These are phyloP conservation scores for Catocala fraxini DNA, from an alignment of 2,888 invertebrate genomes.

Conservation along the genomic window DNA sequence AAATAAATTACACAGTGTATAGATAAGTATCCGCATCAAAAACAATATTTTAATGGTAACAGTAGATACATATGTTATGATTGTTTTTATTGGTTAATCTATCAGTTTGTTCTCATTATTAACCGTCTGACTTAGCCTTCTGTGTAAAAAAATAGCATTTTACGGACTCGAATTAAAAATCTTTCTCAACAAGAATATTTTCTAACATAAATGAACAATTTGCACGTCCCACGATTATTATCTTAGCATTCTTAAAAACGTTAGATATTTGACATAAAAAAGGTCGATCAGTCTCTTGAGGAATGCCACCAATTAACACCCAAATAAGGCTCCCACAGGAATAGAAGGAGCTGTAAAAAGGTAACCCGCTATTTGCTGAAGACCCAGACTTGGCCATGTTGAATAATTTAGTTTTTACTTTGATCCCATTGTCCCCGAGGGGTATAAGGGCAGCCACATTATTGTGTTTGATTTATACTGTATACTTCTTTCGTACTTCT, in stretches of 20 bases:
- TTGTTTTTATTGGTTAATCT: too few species aligned
- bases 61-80: too few species aligned
- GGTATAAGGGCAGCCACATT: conserved; percentile 52
- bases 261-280: conserved; percentile 29
- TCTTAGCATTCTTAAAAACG: conserved; percentile 13
- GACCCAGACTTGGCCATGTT: conserved; percentile 56
- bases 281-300: conserved; percentile 47
- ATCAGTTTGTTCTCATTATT: too few species aligned
- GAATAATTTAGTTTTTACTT: conserved; percentile 63
- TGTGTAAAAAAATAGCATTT: too few species aligned
- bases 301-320: conserved; percentile 58
- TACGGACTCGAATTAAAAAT: not conserved
- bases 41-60: too few species aligned
- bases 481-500: conserved; percentile 39
- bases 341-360: conserved; percentile 58
- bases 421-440: conserved; percentile 60
- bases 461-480: conserved; percentile 56
- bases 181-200: conserved; percentile 1
- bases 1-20: too few species aligned
- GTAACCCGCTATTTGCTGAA: conserved; percentile 56
- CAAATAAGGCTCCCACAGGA: conserved; percentile 52
- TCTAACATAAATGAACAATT: not conserved
- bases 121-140: too few species aligned
- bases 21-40: too few species aligned
- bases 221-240: not conserved